These are phyloP conservation scores for Alcedo atthis DNA, from an alignment of 2,797 vertebrate genomes.

Conservation along the genomic window DNA sequence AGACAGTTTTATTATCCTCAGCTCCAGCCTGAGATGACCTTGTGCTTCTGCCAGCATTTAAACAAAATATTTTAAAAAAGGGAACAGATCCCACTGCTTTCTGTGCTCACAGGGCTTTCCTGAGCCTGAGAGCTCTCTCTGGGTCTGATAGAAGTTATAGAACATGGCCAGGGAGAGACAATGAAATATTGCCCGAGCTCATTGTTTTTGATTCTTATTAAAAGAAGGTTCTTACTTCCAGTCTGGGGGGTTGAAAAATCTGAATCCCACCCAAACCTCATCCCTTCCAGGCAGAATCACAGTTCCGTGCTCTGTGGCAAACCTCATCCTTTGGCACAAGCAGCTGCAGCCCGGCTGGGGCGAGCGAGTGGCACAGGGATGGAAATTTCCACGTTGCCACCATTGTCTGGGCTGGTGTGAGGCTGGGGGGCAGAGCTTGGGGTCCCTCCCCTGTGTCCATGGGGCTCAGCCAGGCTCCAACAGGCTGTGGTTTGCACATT, in stretches of 20 bases:
- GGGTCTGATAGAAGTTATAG: slow-evolving; percentile 19
- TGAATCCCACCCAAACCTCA: slow-evolving; percentile 55
- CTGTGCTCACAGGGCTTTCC: slow-evolving; percentile 24
- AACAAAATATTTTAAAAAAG: slow-evolving; percentile 61
- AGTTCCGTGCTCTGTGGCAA: neutral
- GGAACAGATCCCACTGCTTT: slow-evolving; percentile 9
- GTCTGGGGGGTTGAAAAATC: slow-evolving; percentile 4
- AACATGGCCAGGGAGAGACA: slow-evolving; percentile 47
- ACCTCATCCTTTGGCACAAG: neutral
- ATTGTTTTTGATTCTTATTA: slow-evolving; percentile 36
- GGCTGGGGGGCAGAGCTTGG: neutral
- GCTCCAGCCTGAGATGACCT: slow-evolving; percentile 73
- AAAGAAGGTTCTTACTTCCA: slow-evolving; percentile 58
- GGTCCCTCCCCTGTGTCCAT: neutral
- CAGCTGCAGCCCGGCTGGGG: neutral
- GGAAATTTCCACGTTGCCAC: slow-evolving; percentile 59
- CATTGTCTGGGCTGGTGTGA: neutral
- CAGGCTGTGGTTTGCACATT: neutral
- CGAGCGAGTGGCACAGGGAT: neutral
- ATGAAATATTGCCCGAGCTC: slow-evolving; percentile 46
- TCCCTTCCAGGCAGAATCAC: slow-evolving; percentile 33
- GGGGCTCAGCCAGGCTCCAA: neutral
- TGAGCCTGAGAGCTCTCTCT: slow-evolving; percentile 19
- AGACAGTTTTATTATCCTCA: slow-evolving; percentile 57
- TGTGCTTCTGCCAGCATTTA: slow-evolving; percentile 65